Base-by-base conservation (phyloP, 2,888 invertebrate species). In the Caenorhabditis sp. region DNA sequence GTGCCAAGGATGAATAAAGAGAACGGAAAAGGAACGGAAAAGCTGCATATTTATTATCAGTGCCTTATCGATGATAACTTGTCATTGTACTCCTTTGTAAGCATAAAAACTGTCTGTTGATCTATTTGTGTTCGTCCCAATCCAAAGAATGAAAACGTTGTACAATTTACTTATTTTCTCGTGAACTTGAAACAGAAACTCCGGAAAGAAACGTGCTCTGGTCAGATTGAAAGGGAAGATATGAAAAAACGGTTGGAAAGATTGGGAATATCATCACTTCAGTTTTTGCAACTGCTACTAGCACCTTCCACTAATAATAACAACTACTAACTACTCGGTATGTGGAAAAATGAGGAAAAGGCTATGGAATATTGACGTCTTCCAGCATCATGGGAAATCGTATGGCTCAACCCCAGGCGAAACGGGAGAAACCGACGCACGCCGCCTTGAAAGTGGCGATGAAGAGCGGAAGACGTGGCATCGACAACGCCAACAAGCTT, bases 351-450 rank as follows among this genome's bases (percentile, higher is more conserved):
- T n/a, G n/a, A n/a, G n/a, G n/a, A n/a, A n/a, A n/a, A n/a, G n/a
- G n/a, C n/a, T n/a, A n/a, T n/a, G n/a, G n/a, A n/a, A n/a, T n/a
- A n/a, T n/a, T n/a, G n/a, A n/a, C n/a, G n/a, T n/a, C n/a, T n/a
- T n/a, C 35, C 8, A 30, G 30, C 35, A 66, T 50, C 20, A 81
- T 81, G 81, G 81, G 81, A 65, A 81, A 81, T 65, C 59, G 62
- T 27, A 24, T 80, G 37, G 79, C 78, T 8, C 55, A 48, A 27
- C 74, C 81, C 11, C 52, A 72, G 26, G 73, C 74, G n/a, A 79
- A 80, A 37, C 81, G 81, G 15, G 79, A 85, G 59, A 83, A 81
- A 65, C 84, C 84, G 48, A 78, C 79, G 50, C 83, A 82, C 48
- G 84, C 84, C 7, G 59, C 84, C 8, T 62, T 78, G 26, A 85